Evolutionary conservation across 2,888 invertebrate genomes (phyloP), one percentile per base, ranked within the genome.

Genomic region (Schrankia costaestrigalis): DNA sequence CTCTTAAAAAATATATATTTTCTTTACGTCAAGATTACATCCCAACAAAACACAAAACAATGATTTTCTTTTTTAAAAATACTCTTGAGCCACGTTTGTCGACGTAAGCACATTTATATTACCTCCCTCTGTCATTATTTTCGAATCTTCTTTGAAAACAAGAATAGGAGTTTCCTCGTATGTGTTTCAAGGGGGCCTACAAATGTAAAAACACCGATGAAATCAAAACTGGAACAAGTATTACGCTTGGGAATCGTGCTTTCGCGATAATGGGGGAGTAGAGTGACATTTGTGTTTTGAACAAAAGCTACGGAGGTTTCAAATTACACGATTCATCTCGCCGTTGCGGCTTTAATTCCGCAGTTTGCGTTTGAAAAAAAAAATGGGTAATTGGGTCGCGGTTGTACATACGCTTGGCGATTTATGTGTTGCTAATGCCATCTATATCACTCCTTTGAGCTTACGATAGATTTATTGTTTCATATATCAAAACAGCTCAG

Each of bases 321-420:
- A 73, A 79, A 81, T 82, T 77, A 75, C 78, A 65, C 75, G 70
- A 78, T 78, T 75, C 75, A 78, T 81, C 73, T 71, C 72, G 52
- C 62, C 39, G 36, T 51, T 52, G 52, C 51, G 56, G 63, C 66
- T 78, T 74, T 77, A 78, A 78, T 78, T 72, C 67, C 67, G 65
- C 61, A 69, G 73, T 74, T 62, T 56, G 61, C 55, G 60, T 75
- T 68, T 62, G 66, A 60, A 67, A 68, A 76, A 73, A 77, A 77
- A 15, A 15, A 76, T 63, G 60, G 63, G 76, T 73, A 79, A 78
- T 78, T 77, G 74, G 78, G 78, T 72, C 78, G 70, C 53, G 53
- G 46, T 36, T 33, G 28, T n/a, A n/a, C n/a, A n/a, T 41, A 35
- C 34, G 29, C 28, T 11, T 29, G 41, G 31, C 50, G 55, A 63